Conservation (phyloP, 2,797 vertebrate genomes). For the Pantherophis vulpinus region DNA sequence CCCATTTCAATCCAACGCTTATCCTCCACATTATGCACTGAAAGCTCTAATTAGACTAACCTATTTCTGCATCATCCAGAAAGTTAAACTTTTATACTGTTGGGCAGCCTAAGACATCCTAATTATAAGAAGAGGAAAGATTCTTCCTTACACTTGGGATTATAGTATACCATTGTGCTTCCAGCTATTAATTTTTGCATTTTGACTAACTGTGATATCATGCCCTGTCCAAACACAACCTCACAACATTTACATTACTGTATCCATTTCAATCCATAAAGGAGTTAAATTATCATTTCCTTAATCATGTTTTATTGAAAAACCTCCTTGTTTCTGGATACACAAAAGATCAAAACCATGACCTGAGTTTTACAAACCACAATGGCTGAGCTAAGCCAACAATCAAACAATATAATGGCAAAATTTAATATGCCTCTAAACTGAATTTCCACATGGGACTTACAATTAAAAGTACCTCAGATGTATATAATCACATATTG, state of each 20-base stretch:
- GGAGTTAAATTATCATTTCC: not conserved
- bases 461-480: not conserved
- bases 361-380: not conserved
- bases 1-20: not conserved
- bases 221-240: not conserved
- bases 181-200: not conserved
- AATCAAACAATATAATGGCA: not conserved
- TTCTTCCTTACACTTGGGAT: not conserved
- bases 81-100: not conserved
- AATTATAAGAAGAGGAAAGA: not conserved
- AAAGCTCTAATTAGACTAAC: not conserved
- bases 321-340: not conserved
- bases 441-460: conserved; percentile 10
- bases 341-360: not conserved
- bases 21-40: not conserved
- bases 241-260: not conserved
- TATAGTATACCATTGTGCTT: not conserved
- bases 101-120: not conserved
- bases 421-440: not conserved
- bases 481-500: conserved; percentile 23
- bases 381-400: not conserved
- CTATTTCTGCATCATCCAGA: not conserved
- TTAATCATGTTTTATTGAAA: not conserved
- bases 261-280: not conserved
- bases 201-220: not conserved